These are phyloP conservation scores for Charanyca ferruginea DNA, from an alignment of 2,888 invertebrate genomes.

Conservation along the genomic window DNA sequence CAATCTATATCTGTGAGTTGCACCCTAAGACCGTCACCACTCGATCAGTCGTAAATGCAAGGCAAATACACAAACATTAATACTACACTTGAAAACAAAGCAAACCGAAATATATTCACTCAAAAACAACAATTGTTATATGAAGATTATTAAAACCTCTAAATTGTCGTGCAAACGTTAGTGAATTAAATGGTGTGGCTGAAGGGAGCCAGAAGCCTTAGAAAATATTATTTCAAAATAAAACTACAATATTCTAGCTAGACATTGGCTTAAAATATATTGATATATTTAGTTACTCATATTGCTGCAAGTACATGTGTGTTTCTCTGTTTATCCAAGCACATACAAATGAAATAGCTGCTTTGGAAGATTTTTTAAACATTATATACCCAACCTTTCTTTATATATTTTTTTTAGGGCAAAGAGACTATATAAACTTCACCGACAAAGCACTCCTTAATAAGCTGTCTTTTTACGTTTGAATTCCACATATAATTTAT, in stretches of 20 bases:
- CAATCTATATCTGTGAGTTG: too few species aligned
- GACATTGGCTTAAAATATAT: constrained; percentile 45
- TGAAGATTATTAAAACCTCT: constrained; percentile 11
- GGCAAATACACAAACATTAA: constrained; percentile 27
- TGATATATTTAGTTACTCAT: constrained; percentile 40
- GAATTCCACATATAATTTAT: too few species aligned
- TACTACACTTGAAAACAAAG: constrained; percentile 32
- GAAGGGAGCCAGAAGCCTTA: constrained; percentile 48
- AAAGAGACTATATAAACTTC: background rate
- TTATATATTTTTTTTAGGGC: background rate
- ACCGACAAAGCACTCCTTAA: too few species aligned
- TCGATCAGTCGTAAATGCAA: constrained; percentile 33
- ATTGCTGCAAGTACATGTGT: constrained; percentile 49
- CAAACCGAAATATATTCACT: constrained; percentile 26
- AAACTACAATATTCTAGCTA: constrained; percentile 30
- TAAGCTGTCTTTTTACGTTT: too few species aligned
- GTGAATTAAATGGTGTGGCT: constrained; percentile 16
- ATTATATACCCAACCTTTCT: background rate
- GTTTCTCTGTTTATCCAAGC: constrained; percentile 33
- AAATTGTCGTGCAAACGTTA: constrained; percentile 18
- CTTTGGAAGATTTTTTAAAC: background rate
- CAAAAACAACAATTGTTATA: constrained; percentile 34
- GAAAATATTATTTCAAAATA: constrained; percentile 17
- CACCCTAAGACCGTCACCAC: background rate
- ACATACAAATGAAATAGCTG: constrained; percentile 42